Evolutionary conservation across 1,140 invertebrate species (phyloP), one percentile per base, ranked within the genome.

Genomic region (Hyposmocoma kahamanoa): DNA sequence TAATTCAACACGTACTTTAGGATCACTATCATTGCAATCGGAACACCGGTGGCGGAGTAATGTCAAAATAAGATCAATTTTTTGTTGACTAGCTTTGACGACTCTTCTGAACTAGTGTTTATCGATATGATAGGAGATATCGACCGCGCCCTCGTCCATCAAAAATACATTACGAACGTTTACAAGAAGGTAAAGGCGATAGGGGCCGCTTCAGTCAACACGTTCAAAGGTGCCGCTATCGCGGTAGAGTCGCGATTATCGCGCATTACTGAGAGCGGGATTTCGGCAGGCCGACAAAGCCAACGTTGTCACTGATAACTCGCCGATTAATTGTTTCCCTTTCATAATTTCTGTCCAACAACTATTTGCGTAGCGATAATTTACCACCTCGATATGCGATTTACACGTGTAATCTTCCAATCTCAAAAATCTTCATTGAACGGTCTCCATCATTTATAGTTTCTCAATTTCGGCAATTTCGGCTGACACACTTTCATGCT

Each of bases 251-350:
- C 53, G 62, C 73, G 70, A 75, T 81, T 57, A 97, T 66, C 97
- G 86, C 20, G 96, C 96, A 89, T 98, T 97, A 98, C 97, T 69
- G 94, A 96, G 77, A 91, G 89, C 20, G 95, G 98, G 96, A 88
- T 98, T 97, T 88, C 73, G 78, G 76, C 71, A 69, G 64, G 52
- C 75, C 77, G 75, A 79, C 78, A 84, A 81, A 82, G 81, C 58
- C 48, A 32, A 51, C 68, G 58, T 68, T 62, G 22, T 20, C 38
- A 62, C 63, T 61, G 72, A 79, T 82, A 79, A 71, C 62, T 45
- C 13, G 49, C 53, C 67, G 69, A 81, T 77, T 81, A 76, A 81
- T 84, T 74, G 76, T 79, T 78, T 80, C 68, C 71, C 61, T 64
- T 67, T 66, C 53, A 68, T 50, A 65, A 69, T 69, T 71, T 59